phyloP scores from a whole-genome alignment of 1,140 invertebrate genomes.

The Bacillus rossius region DNA sequence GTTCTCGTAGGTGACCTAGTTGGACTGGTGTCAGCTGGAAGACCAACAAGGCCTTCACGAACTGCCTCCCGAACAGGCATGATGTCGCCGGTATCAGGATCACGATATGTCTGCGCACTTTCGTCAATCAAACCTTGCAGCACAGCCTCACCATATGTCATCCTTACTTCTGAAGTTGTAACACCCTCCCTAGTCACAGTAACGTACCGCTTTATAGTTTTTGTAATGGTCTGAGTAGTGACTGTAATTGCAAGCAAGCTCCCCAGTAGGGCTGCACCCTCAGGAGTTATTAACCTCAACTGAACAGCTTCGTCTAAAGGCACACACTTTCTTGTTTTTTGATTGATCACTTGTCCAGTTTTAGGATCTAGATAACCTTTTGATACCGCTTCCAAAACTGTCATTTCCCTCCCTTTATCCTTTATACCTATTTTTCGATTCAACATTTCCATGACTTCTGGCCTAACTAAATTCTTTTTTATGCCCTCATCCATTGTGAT shows the following conservation, averaged over 20 bases:
- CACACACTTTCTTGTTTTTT: slow-evolving; percentile 65
- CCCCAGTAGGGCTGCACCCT: slow-evolving; percentile 78
- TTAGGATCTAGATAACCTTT: slow-evolving; percentile 77
- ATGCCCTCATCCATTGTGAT: slow-evolving; percentile 55
- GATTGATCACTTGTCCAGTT: slow-evolving; percentile 79
- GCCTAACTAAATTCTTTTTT: slow-evolving; percentile 49
- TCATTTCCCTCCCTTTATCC: slow-evolving; percentile 67
- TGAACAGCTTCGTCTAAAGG: slow-evolving; percentile 82
- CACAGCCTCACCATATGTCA: slow-evolving; percentile 72
- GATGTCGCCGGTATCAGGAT: slow-evolving; percentile 66
- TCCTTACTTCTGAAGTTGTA: slow-evolving; percentile 51
- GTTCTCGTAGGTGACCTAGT: background rate
- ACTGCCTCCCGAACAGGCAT: slow-evolving; percentile 80
- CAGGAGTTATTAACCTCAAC: slow-evolving; percentile 73
- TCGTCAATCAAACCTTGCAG: slow-evolving; percentile 76
- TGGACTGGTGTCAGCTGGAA: slow-evolving; percentile 47
- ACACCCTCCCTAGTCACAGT: slow-evolving; percentile 61
- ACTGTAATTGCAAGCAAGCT: slow-evolving; percentile 78
- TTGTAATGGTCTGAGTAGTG: slow-evolving; percentile 77
- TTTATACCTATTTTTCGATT: slow-evolving; percentile 74
- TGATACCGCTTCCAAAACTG: slow-evolving; percentile 79
- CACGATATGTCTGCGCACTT: slow-evolving; percentile 67
- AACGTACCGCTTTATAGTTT: slow-evolving; percentile 71
- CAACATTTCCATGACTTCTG: slow-evolving; percentile 79
- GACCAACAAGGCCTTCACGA: slow-evolving; percentile 54